These are phyloP conservation scores for Solenopsis invicta DNA, from an alignment of 1,140 invertebrate genomes.

Conservation along the genomic window DNA sequence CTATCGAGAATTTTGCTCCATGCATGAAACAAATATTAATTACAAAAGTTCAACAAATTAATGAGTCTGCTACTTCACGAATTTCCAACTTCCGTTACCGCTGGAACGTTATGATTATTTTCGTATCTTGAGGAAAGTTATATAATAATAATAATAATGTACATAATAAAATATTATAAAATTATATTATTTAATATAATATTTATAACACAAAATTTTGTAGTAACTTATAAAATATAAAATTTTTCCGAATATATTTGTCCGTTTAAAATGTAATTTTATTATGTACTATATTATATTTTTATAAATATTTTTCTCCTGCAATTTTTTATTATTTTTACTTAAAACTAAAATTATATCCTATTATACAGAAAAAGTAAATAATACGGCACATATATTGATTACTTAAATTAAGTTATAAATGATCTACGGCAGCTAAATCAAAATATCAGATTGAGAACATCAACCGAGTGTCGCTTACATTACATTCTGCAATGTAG, in stretches of 20 bases:
- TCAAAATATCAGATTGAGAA: slow-evolving; percentile 1
- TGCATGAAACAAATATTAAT: background rate
- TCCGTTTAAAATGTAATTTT: background rate
- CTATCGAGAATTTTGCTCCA: slow-evolving; percentile 9
- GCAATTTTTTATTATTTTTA: no score
- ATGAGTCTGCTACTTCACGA: background rate
- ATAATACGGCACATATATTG: no score
- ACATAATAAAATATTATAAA: no score
- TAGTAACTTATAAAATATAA: background rate
- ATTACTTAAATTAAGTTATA: background rate
- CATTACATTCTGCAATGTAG: background rate
- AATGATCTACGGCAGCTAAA: background rate
- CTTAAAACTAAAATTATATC: no score
- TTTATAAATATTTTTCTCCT: background rate
- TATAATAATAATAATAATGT: background rate
- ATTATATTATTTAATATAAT: no score
- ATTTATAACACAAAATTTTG: no score
- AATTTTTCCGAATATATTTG: background rate
- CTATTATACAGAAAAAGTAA: no score
- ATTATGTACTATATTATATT: background rate
- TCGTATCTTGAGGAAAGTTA: background rate
- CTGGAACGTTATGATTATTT: background rate
- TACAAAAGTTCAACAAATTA: background rate
- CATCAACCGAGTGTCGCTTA: background rate
- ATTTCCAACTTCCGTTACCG: background rate